phyloP scores from a whole-genome alignment of 2,797 vertebrate species.

The Neomorphus geoffroyi region DNA sequence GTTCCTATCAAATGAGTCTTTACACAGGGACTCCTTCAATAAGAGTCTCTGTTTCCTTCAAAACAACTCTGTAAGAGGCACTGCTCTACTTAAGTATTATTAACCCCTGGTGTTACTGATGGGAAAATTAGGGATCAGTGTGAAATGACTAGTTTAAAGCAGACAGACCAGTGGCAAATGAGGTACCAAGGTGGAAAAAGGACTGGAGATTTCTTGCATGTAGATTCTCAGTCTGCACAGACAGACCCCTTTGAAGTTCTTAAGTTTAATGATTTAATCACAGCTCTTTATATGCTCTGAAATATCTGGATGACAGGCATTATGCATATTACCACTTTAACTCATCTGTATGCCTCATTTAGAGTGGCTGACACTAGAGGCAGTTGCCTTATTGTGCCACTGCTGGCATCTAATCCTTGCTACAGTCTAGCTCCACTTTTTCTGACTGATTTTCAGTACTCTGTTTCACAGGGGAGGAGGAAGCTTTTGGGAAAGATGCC shows the following conservation, averaged over 20 bases:
- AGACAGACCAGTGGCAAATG: background rate
- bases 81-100: background rate
- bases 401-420: background rate
- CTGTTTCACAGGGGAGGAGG: background rate
- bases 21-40: background rate
- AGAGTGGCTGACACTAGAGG: background rate
- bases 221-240: background rate
- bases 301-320: conserved; percentile 32
- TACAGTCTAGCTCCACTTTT: background rate
- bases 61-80: conserved; percentile 10
- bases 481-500: conserved; percentile 3
- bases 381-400: conserved; percentile 11
- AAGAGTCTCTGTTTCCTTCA: conserved; percentile 21
- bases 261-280: conserved; percentile 45
- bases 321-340: conserved; percentile 4
- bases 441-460: conserved; percentile 7
- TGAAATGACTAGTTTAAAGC: background rate
- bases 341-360: background rate
- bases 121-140: background rate
- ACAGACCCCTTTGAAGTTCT: conserved; percentile 14
- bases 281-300: conserved; percentile 18
- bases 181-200: background rate
- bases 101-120: conserved; percentile 23
- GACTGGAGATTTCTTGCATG: background rate
- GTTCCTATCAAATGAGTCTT: background rate